Evolutionary conservation across 2,797 vertebrate genomes (phyloP).

Genomic region (Peromyscus eremicus): DNA sequence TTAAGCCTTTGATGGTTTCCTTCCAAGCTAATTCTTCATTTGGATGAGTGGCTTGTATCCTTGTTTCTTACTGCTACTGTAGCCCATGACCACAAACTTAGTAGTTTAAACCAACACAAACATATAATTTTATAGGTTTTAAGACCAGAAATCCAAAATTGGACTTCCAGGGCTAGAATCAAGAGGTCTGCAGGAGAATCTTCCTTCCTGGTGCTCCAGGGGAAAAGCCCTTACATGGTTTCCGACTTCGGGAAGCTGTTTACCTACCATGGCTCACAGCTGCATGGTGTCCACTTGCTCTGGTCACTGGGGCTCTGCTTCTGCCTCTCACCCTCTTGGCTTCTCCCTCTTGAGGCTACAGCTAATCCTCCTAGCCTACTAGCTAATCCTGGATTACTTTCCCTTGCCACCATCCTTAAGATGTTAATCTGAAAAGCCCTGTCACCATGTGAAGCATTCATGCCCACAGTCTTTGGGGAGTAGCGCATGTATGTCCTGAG

Average conservation of each 20-base stretch:
- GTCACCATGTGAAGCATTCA: background rate
- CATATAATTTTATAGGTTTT: background rate
- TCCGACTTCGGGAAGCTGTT: background rate
- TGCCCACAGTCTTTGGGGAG: background rate
- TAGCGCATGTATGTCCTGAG: background rate
- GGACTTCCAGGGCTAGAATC: background rate
- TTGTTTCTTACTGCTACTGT: background rate
- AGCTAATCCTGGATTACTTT: background rate
- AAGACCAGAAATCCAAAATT: conserved; percentile 10
- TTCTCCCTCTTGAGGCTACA: background rate
- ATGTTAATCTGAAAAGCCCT: background rate
- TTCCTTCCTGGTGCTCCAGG: background rate
- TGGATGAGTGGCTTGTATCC: background rate
- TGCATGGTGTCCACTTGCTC: background rate
- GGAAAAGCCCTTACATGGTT: background rate
- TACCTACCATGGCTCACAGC: background rate
- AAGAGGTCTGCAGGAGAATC: background rate
- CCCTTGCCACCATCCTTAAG: background rate
- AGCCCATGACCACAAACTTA: background rate
- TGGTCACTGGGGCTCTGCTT: background rate
- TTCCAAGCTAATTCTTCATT: background rate
- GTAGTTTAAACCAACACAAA: background rate
- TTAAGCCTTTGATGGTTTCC: background rate
- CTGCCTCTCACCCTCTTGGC: background rate
- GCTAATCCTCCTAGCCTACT: background rate